Base-by-base conservation (phyloP, 2,113 vertebrate genomes). In the Periophthalmus modestus region DNA sequence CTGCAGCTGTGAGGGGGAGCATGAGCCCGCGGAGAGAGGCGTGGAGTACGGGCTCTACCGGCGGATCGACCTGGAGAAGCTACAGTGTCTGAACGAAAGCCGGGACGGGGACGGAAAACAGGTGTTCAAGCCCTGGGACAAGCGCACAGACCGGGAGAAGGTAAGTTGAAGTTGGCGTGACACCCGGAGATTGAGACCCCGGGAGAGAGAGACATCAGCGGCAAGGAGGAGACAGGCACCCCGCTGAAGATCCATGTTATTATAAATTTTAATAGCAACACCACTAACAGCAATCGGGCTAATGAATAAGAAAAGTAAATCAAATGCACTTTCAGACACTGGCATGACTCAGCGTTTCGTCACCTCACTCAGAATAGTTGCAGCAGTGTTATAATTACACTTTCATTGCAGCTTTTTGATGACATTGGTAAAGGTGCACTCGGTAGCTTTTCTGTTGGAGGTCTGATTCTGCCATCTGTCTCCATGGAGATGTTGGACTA, bases 51-150 rank as follows among this genome's bases (percentile, higher is more conserved):
- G 93, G 18, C 92, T 99, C 0, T 96, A 96, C 85, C 89, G 83
- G 80, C 95, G 95, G 67, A 96, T 99, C 86, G 96, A 99, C 92
- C 84, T 92, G 83, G 93, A 96, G 77, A 97, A 96, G 78, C 84
- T 99, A 85, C 95, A 98, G 93, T 98, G 97, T 78, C 94, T 98
- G 65, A 99, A 98, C 85, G 97, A 98, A 93, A 96, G 95, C 81
- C 89, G 94, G 0, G 96, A 98, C 72, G 96, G 97, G 23, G 96
- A 96, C 82, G 97, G 97, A 0, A 96, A 92, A 33, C 92, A 93
- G 54, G 97, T 99, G 70, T 98, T 99, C 90, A 97, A 97, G 59
- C 95, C 97, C 2, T 98, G 97, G 97, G 96, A 98, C 55, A 92
- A 95, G 78, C 95, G 97, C 18, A 87, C 84, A 2, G 94, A 97